These are phyloP conservation scores for Panthera uncia DNA, from an alignment of 2,113 vertebrate species.

Conservation along the genomic window DNA sequence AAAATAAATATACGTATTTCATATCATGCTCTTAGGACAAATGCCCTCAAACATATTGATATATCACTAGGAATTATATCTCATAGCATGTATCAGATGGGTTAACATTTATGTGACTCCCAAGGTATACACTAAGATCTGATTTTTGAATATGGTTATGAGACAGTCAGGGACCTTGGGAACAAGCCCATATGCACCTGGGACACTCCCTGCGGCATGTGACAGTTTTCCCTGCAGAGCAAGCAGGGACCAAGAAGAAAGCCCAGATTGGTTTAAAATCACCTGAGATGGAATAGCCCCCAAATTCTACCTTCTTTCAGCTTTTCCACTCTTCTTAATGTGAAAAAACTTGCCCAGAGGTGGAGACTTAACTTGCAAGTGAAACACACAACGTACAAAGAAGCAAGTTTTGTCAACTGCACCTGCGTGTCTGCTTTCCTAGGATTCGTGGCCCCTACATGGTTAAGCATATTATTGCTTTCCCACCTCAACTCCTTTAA, in stretches of 20 bases:
- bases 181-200: background rate
- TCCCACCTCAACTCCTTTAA: background rate
- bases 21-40: background rate
- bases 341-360: background rate
- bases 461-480: background rate
- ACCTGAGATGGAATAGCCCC: background rate
- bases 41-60: background rate
- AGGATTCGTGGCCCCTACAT: background rate
- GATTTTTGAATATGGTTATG: background rate
- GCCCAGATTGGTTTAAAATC: background rate
- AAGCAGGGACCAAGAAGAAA: background rate
- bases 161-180: background rate
- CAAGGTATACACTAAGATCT: background rate
- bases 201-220: background rate
- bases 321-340: background rate
- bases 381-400: background rate
- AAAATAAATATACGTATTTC: background rate
- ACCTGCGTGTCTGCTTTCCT: background rate
- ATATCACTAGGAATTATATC: background rate
- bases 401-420: background rate
- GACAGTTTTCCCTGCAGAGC: background rate
- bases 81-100: background rate
- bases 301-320: background rate
- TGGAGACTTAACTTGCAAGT: background rate
- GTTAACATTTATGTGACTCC: background rate